Conservation (phyloP, 1,140 invertebrate genomes). For the Zaprionus kolodkinae region DNA sequence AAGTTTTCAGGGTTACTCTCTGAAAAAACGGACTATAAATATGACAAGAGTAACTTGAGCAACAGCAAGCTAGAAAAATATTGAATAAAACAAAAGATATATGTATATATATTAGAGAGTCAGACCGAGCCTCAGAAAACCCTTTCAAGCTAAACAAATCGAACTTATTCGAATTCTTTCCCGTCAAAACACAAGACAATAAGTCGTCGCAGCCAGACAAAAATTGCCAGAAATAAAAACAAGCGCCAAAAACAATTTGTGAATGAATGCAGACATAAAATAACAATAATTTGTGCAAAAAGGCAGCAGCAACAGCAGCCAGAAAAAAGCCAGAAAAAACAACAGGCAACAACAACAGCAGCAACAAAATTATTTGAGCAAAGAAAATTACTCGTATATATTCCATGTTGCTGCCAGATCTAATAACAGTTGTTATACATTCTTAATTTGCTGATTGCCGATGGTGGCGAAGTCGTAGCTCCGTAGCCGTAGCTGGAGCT, state of each 20-base stretch:
- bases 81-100: no score
- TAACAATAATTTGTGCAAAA: constrained; percentile 74
- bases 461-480: neutral
- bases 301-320: constrained; percentile 27
- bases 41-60: no score
- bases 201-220: constrained; percentile 6
- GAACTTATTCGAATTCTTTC: constrained; percentile 5
- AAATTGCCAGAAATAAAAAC: constrained; percentile 32
- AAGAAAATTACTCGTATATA: constrained; percentile 63
- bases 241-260: constrained; percentile 61
- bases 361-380: constrained; percentile 41
- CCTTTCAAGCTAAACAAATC: neutral
- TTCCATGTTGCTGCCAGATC: constrained; percentile 46
- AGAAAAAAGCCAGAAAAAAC: neutral
- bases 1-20: no score
- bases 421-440: constrained; percentile 64
- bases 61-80: no score
- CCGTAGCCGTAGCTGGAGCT: neutral
- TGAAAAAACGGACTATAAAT: neutral
- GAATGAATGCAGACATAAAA: constrained; percentile 81
- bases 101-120: neutral
- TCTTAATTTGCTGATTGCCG: constrained; percentile 54
- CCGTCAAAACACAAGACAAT: neutral
- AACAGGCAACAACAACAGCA: neutral
- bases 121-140: neutral